These are phyloP conservation scores for Poicephalus gulielmi DNA, from an alignment of 2,113 vertebrate species.

Conservation along the genomic window DNA sequence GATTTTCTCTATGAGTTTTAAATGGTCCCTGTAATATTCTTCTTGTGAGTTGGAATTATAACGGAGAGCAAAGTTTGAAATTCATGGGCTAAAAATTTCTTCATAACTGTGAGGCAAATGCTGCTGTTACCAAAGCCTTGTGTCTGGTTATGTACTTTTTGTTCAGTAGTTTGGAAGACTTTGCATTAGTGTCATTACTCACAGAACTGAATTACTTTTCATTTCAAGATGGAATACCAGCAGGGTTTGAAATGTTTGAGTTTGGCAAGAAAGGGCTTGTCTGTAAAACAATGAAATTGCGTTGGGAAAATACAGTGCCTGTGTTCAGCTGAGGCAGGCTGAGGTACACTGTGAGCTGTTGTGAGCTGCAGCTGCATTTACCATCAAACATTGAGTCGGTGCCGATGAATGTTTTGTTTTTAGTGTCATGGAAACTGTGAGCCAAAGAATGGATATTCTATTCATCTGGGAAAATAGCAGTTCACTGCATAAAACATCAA, in stretches of 20 bases:
- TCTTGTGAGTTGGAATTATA: background rate
- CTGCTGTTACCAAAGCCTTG: background rate
- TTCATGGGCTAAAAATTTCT: background rate
- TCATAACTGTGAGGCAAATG: background rate
- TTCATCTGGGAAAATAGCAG: slow-evolving; percentile 79
- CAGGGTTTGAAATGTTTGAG: slow-evolving; percentile 46
- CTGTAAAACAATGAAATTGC: slow-evolving; percentile 64
- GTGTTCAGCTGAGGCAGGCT: slow-evolving; percentile 50
- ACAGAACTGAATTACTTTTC: slow-evolving; percentile 28
- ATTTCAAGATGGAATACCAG: slow-evolving; percentile 17
- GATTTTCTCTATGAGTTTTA: background rate
- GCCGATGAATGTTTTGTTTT: slow-evolving; percentile 81
- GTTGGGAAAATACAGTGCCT: slow-evolving; percentile 69
- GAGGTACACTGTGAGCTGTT: slow-evolving; percentile 68
- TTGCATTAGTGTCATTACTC: background rate
- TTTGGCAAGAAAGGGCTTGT: slow-evolving; percentile 42
- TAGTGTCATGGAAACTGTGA: slow-evolving; percentile 84
- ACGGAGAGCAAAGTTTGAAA: background rate
- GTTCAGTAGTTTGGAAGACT: background rate
- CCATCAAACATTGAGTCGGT: slow-evolving; percentile 75
- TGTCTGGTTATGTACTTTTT: background rate
- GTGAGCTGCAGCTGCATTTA: slow-evolving; percentile 78
- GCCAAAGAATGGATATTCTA: slow-evolving; percentile 78
- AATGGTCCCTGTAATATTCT: background rate
- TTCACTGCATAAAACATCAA: slow-evolving; percentile 76